Percentiles rank a stretch among this genome's conserved stretches.
Conservation (phyloP, 2,113 vertebrate species). For the Chamaea fasciata region DNA sequence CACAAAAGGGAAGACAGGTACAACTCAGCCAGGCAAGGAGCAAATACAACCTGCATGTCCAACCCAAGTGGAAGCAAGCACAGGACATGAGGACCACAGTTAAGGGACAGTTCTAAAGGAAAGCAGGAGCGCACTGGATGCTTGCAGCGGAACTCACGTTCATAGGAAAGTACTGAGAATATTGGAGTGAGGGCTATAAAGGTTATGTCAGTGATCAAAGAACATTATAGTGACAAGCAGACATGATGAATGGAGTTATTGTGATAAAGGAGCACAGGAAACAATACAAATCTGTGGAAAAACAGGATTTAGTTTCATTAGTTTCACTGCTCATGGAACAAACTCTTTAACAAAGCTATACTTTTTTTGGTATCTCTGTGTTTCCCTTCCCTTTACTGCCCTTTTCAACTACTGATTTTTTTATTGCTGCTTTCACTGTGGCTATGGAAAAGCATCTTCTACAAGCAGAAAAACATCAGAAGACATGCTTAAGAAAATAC, state of each 20-base stretch:
- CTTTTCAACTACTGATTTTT: not conserved
- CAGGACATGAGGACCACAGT: not conserved
- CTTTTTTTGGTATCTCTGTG: not conserved
- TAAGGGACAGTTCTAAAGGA: not conserved
- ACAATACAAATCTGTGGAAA: slow-evolving; percentile 52
- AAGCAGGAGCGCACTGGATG: not conserved
- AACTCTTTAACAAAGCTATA: not conserved
- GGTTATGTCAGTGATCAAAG: slow-evolving; percentile 48
- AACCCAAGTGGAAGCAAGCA: not conserved
- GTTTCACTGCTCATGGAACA: not conserved
- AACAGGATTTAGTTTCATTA: not conserved
- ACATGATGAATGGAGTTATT: slow-evolving; percentile 50
- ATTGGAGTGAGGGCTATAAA: slow-evolving; percentile 7
- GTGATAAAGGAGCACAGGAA: slow-evolving; percentile 46
- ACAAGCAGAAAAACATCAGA: not conserved
- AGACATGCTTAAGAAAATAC: not conserved
- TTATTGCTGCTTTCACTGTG: not conserved
- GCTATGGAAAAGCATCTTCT: not conserved
- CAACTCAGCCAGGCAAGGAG: not conserved
- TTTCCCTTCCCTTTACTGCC: not conserved
- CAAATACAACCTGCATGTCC: not conserved
- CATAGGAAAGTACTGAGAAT: slow-evolving; percentile 7
- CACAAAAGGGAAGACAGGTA: not conserved
- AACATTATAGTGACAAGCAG: slow-evolving; percentile 26
- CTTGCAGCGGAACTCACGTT: not conserved